Base-by-base conservation (phyloP, 1,140 invertebrate genomes). In the Anoplolepis gracilipes region DNA sequence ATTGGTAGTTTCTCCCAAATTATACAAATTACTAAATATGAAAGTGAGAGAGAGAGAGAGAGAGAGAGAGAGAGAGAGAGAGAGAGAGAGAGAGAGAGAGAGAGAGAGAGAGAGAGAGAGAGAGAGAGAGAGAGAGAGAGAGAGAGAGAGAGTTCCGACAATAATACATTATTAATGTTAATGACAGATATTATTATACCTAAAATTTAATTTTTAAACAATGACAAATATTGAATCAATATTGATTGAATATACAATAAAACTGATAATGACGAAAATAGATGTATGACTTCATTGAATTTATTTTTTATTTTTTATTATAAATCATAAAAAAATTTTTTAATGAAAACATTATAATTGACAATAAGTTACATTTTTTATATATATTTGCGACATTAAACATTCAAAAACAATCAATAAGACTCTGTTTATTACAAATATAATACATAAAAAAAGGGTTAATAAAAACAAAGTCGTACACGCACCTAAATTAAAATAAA, bases 1-100 rank as follows among this genome's bases (percentile, higher is more conserved):
- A 42, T 59, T 53, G 33, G 22, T 36, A 59, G 36, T 59, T 53
- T 73, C 30, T 53, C 28, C 36, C 53, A 81, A 81, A 82, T 73
- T 82, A n/a, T 59, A 59, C 39, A 1, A 59, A 72, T 22, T 64
- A 36, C 19, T 65, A 65, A 30, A 28, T 13, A n/a, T 7, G 36
- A 25, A 13, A 28, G 22, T 16, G 39, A 39, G 7, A 39, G 39
- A 39, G 36, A 39, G 7, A 39, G 7, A 42, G 11, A 42, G 0
- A n/a, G n/a, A n/a, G n/a, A n/a, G n/a, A n/a, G 2, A 42, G 2
- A 46, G 5, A 49, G 5, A 49, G 46, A 19, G 46, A 19, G 5
- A 49, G 16, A 49, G 4, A 49, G 13, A 11, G 6, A n/a, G 2
- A 42, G 2, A 46, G 5, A 49, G 5, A 49, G 46, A 19, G 46